A percentile compares a stretch with the other conserved stretches of the same genome.
Evolutionary conservation across 1,140 invertebrate species (phyloP).

Genomic region (Brachionus sp.): DNA sequence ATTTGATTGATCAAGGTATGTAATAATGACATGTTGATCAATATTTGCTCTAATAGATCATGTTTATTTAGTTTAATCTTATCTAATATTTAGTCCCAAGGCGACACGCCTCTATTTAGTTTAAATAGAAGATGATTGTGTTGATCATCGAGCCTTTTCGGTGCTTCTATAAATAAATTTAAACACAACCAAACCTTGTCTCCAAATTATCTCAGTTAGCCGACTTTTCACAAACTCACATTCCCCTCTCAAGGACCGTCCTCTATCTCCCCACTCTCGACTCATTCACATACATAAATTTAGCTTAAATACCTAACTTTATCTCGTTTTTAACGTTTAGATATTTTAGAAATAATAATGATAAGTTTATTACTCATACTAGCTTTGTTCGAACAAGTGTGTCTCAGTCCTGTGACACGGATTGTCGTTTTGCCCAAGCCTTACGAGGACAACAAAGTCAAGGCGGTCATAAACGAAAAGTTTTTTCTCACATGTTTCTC

Average conservation of each 20-base stretch:
- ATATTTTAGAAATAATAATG: background rate
- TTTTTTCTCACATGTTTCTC: constrained; percentile 15
- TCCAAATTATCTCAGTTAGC: background rate
- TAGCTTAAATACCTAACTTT: background rate
- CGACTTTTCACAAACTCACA: background rate
- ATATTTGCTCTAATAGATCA: background rate
- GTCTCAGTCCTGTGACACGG: background rate
- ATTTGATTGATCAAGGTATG: background rate
- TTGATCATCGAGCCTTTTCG: background rate
- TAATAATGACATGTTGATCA: background rate
- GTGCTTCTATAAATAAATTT: background rate
- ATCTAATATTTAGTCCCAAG: background rate
- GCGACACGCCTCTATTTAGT: background rate
- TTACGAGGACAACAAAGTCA: background rate
- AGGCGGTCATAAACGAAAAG: background rate
- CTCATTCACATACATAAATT: background rate
- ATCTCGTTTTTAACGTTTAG: background rate
- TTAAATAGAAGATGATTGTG: background rate
- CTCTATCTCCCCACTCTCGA: background rate
- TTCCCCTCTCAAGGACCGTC: background rate
- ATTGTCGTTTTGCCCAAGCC: background rate
- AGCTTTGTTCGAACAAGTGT: background rate
- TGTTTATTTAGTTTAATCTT: background rate
- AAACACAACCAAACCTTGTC: background rate
- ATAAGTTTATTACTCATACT: constrained; percentile 19